phyloP scores from a whole-genome alignment of 1,140 invertebrate species.

The Drosophila subobscura region DNA sequence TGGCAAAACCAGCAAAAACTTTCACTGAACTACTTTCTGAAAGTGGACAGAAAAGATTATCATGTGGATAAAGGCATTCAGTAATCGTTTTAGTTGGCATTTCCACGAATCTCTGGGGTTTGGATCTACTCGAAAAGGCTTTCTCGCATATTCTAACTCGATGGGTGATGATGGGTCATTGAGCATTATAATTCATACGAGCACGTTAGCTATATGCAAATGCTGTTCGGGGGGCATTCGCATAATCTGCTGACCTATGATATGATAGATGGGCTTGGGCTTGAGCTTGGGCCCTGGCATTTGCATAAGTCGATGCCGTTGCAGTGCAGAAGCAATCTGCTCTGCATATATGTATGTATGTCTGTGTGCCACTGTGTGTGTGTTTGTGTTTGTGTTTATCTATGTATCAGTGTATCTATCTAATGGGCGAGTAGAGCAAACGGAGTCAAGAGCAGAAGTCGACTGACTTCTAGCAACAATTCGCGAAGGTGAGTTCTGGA shows the following conservation, averaged over 20 bases:
- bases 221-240: slow-evolving; percentile 32
- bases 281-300: slow-evolving; percentile 13
- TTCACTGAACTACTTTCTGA: no score
- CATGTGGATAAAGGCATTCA: no score
- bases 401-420: slow-evolving; percentile 1
- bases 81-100: no score
- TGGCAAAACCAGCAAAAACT: no score
- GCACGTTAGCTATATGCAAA: no score
- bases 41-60: no score
- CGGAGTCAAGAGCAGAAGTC: slow-evolving; percentile 67
- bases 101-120: no score
- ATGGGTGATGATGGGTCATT: no score
- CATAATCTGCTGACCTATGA: slow-evolving; percentile 73
- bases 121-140: no score
- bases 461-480: slow-evolving; percentile 27
- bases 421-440: slow-evolving; percentile 41
- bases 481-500: slow-evolving; percentile 67
- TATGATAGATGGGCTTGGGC: slow-evolving; percentile 20
- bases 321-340: slow-evolving; percentile 47
- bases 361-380: slow-evolving; percentile 4
- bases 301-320: slow-evolving; percentile 64
- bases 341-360: slow-evolving; percentile 19
- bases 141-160: no score
- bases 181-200: no score
- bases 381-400: slow-evolving; percentile 2